phyloP scores from a whole-genome alignment of 2,888 invertebrate genomes.

The Thera obeliscata region DNA sequence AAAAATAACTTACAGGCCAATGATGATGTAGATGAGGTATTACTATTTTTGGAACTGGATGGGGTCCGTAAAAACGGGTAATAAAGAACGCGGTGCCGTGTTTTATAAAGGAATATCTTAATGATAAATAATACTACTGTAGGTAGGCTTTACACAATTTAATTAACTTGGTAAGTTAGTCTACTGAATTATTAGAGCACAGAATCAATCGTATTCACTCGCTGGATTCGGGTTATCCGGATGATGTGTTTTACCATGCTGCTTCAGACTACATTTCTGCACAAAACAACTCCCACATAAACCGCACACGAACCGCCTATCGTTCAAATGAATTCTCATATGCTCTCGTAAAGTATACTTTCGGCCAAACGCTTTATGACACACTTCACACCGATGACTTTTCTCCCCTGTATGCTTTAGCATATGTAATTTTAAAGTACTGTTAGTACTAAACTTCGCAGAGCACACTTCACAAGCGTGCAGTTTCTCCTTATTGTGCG shows the following conservation, averaged over 20 bases:
- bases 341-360: conserved; percentile 39
- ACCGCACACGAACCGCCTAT: conserved; percentile 44
- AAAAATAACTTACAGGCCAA: no score
- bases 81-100: no score
- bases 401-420: conserved; percentile 60
- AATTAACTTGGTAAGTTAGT: no score
- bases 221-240: conserved; percentile 26
- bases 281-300: conserved; percentile 62
- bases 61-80: no score
- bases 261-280: conserved; percentile 57
- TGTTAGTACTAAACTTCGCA: neutral
- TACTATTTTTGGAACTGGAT: no score
- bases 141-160: no score
- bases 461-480: conserved; percentile 8
- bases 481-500: conserved; percentile 33
- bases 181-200: neutral
- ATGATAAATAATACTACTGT: no score
- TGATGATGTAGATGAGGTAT: no score
- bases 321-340: conserved; percentile 33
- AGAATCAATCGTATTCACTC: neutral
- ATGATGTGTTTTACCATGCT: conserved; percentile 42
- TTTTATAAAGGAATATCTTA: no score
- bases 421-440: conserved; percentile 35
- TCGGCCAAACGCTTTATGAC: conserved; percentile 51
- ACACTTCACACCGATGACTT: conserved; percentile 59